Evolutionary conservation across 1,140 invertebrate species (phyloP).

Genomic region (Coptotermes formosanus): DNA sequence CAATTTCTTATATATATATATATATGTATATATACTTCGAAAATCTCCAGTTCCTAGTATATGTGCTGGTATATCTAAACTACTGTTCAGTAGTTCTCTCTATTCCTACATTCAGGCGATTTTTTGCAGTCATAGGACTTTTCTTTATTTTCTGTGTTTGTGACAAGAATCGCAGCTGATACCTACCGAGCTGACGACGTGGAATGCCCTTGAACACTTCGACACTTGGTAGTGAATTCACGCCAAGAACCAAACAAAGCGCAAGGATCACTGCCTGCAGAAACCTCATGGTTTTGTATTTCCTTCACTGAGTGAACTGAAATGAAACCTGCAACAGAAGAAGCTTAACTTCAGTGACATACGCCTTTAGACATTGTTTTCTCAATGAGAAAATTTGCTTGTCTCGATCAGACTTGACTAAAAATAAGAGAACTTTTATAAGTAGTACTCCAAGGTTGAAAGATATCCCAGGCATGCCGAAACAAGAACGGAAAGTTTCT

Average conservation of each 20-base stretch:
- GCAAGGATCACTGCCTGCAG: neutral
- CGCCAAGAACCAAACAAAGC: neutral
- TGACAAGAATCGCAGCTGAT: neutral
- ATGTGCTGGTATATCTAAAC: neutral
- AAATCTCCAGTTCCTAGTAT: too few relatives aligned
- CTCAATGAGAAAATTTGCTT: too few relatives aligned
- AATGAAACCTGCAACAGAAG: neutral
- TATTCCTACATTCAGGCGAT: too few relatives aligned
- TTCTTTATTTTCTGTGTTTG: too few relatives aligned
- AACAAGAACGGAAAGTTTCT: too few relatives aligned
- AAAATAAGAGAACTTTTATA: too few relatives aligned
- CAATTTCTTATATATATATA: neutral
- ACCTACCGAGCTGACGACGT: neutral
- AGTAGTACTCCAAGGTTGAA: too few relatives aligned
- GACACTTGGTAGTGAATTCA: neutral
- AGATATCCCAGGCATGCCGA: too few relatives aligned
- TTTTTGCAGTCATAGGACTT: too few relatives aligned
- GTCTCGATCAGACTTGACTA: too few relatives aligned
- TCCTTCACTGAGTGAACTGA: conserved; percentile 8
- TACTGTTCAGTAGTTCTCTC: neutral
- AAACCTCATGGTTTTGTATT: neutral
- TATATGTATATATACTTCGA: neutral
- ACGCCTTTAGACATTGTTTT: too few relatives aligned
- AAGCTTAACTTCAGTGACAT: too few relatives aligned
- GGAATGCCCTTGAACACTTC: neutral